phyloP scores from a whole-genome alignment of 1,140 invertebrate species.

The Polyergus mexicanus region DNA sequence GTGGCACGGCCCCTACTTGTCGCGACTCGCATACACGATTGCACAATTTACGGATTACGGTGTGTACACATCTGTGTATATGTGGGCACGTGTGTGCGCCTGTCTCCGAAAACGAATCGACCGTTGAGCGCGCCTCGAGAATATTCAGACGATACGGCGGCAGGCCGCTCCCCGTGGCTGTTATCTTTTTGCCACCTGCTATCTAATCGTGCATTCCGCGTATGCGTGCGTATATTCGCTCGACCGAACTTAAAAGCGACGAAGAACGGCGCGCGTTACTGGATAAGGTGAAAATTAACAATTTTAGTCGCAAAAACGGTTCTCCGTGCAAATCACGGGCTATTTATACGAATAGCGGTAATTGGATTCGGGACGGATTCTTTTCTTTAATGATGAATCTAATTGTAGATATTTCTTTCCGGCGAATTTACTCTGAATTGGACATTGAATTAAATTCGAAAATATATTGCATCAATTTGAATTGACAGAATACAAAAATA shows the following conservation, averaged over 20 bases:
- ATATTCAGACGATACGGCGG: slow-evolving; percentile 62
- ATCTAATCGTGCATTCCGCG: slow-evolving; percentile 56
- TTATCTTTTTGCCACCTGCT: slow-evolving; percentile 53
- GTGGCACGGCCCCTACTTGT: slow-evolving; percentile 46
- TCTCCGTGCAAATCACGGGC: background rate
- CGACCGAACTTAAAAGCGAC: slow-evolving; percentile 19
- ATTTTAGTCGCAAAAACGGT: background rate
- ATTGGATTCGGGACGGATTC: background rate
- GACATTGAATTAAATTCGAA: background rate
- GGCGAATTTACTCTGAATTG: background rate
- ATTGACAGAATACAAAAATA: background rate
- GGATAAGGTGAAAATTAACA: slow-evolving; percentile 40
- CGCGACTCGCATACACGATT: slow-evolving; percentile 48
- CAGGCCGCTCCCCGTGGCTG: slow-evolving; percentile 44
- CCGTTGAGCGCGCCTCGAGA: slow-evolving; percentile 59
- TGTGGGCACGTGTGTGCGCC: background rate
- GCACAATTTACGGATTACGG: background rate
- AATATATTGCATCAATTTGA: background rate
- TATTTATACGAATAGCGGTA: slow-evolving; percentile 2
- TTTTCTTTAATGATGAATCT: background rate
- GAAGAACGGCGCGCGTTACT: background rate
- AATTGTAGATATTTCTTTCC: background rate
- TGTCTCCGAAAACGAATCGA: slow-evolving; percentile 65
- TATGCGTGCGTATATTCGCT: slow-evolving; percentile 3
- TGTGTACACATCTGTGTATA: background rate